A percentile compares a stretch with the other conserved stretches of the same genome.
These are phyloP conservation scores for Pyxicephalus adspersus DNA, from an alignment of 2,113 vertebrate genomes.

Conservation along the genomic window DNA sequence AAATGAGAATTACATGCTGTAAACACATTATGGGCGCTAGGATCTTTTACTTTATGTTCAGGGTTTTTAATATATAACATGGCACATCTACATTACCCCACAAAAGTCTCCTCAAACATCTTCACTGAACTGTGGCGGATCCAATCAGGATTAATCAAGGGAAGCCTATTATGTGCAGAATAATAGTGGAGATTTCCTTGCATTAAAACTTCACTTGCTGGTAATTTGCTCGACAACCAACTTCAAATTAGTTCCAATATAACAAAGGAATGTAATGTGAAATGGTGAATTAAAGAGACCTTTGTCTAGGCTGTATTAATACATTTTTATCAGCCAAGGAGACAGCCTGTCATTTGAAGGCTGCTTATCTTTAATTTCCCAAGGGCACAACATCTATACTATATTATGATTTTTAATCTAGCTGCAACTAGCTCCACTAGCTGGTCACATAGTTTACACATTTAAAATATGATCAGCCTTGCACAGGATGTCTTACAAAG, in stretches of 20 bases:
- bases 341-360: slow-evolving; percentile 47
- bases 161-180: slow-evolving; percentile 27
- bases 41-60: too few species aligned
- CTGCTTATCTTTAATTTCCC: slow-evolving; percentile 54
- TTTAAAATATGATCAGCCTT: slow-evolving; percentile 15
- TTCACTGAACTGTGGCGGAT: slow-evolving; percentile 27
- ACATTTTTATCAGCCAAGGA: slow-evolving; percentile 48
- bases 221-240: slow-evolving; percentile 50
- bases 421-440: slow-evolving; percentile 24
- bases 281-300: slow-evolving; percentile 55
- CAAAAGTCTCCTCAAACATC: not conserved
- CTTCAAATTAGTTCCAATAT: slow-evolving; percentile 52
- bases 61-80: not conserved
- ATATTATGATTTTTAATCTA: slow-evolving; percentile 49
- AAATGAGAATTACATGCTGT: too few species aligned
- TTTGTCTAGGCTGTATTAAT: slow-evolving; percentile 52
- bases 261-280: slow-evolving; percentile 54
- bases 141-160: slow-evolving; percentile 26
- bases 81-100: not conserved
- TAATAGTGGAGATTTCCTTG: slow-evolving; percentile 42
- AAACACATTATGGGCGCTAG: too few species aligned
- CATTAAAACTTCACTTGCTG: slow-evolving; percentile 41
- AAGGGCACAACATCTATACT: slow-evolving; percentile 49
- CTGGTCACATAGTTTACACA: slow-evolving; percentile 29
- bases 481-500: slow-evolving; percentile 10